Evolutionary conservation across 2,888 invertebrate species (phyloP), one percentile per base, ranked within the genome.

Genomic region (Neocrepidodera transversa): DNA sequence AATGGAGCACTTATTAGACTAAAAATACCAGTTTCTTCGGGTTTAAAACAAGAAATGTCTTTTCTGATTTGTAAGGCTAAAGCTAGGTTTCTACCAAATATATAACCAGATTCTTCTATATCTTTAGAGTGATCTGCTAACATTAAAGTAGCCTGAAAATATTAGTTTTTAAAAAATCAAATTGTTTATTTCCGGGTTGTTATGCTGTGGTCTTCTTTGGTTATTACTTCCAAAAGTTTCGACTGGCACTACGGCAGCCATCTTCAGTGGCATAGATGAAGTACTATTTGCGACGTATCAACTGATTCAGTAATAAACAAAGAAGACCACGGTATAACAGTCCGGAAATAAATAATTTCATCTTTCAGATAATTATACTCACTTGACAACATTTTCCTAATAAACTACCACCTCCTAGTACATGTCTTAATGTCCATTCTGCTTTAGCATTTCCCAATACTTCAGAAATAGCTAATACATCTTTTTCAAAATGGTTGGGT

Each of bases 11-110:
- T 89, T 2, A 90, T 88, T 69, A 93, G 78, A 59, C 86, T 89
- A 76, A 90, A 89, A 2, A 82, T 74, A 26, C 79, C 76, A n/a
- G 67, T 68, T 16, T 73, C 71, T 73, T 76, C 63, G 3, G 52
- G 38, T 13, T 65, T 58, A 32, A 91, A 91, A 7, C 87, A 85
- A 69, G 90, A 88, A 13, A 89, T 80, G 75, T 93, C 93, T 32
- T 82, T 74, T 65, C 80, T 80, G 10, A 84, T 83, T 81, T 95
- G 95, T 90, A 93, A 93, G 1, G 93, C 93, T 20, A 94, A 81
- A 0, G 93, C 93, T 58, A 95, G 82, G 81, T 94, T 91, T 74
- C 91, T 90, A 5, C 95, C 96, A 82, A 95, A 93, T 17, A 89
- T 83, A 77, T 91, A 93, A 0, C 91, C 95, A 75, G 88, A 82